Conservation (phyloP, 2,888 invertebrate genomes). For the Myathropa florea region DNA sequence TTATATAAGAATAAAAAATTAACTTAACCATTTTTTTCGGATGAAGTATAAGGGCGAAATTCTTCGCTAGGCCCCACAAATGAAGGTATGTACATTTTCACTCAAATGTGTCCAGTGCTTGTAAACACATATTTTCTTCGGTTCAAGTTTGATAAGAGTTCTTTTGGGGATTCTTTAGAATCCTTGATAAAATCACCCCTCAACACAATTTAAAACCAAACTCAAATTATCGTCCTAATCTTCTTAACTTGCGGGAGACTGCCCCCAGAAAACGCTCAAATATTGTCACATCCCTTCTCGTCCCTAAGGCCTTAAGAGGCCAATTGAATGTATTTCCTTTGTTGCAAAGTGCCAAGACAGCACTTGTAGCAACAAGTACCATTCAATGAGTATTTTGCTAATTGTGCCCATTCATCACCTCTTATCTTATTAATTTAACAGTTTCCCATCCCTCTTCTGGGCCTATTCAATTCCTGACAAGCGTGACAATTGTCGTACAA, state of each 20-base stretch:
- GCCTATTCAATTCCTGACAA: constrained; percentile 10
- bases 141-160: too few relatives aligned
- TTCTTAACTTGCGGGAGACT: neutral
- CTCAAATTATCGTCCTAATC: neutral
- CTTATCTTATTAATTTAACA: neutral
- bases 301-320: neutral
- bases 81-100: too few relatives aligned
- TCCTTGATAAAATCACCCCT: neutral
- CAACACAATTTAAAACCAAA: neutral
- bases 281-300: neutral
- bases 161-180: too few relatives aligned
- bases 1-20: too few relatives aligned
- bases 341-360: neutral
- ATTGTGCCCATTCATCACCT: neutral
- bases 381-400: neutral
- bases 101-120: too few relatives aligned
- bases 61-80: too few relatives aligned
- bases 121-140: too few relatives aligned
- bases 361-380: neutral
- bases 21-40: too few relatives aligned
- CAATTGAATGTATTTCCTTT: neutral
- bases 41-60: too few relatives aligned
- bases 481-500: constrained; percentile 52
- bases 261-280: neutral
- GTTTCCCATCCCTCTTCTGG: neutral